Percentiles rank a stretch among this genome's conserved stretches.
These are phyloP conservation scores for Phytoseiulus persimilis DNA, from an alignment of 2,888 invertebrate genomes.

Conservation along the genomic window DNA sequence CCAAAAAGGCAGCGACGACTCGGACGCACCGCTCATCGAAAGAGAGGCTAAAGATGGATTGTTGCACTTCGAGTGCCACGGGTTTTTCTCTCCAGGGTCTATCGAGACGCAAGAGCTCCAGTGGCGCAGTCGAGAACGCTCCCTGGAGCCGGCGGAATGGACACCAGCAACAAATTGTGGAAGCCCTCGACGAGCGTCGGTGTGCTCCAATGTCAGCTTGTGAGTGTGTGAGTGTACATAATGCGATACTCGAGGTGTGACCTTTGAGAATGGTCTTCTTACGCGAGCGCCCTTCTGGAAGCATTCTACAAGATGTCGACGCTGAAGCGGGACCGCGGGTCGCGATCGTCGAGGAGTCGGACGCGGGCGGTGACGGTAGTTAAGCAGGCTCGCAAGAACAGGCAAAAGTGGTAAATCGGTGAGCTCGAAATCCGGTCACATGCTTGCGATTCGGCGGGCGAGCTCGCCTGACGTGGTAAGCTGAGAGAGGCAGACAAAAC, in stretches of 20 bases:
- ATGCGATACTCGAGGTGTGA: not conserved
- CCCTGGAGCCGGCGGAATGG: not conserved
- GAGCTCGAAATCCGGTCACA: not conserved
- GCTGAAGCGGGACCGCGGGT: not conserved
- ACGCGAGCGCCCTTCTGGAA: not conserved
- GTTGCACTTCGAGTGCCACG: not conserved
- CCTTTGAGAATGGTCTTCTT: not conserved
- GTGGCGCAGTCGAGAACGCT: too few relatives aligned
- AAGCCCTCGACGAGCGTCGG: not conserved
- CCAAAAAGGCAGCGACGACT: constrained; percentile 5
- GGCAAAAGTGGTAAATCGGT: not conserved
- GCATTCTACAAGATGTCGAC: not conserved
- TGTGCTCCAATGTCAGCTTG: not conserved
- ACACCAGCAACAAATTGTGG: not conserved
- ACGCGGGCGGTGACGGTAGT: not conserved
- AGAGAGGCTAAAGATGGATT: not conserved
- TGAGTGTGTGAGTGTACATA: not conserved
- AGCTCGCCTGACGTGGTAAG: not conserved
- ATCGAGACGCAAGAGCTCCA: too few relatives aligned
- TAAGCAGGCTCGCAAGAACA: too few relatives aligned
- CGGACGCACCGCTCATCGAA: not conserved
- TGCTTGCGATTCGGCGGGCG: not conserved
- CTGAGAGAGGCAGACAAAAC: not conserved
- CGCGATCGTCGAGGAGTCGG: not conserved
- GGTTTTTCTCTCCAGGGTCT: not conserved